Evolutionary conservation across 2,888 invertebrate genomes (phyloP).

Genomic region (Dascillus cervinus): DNA sequence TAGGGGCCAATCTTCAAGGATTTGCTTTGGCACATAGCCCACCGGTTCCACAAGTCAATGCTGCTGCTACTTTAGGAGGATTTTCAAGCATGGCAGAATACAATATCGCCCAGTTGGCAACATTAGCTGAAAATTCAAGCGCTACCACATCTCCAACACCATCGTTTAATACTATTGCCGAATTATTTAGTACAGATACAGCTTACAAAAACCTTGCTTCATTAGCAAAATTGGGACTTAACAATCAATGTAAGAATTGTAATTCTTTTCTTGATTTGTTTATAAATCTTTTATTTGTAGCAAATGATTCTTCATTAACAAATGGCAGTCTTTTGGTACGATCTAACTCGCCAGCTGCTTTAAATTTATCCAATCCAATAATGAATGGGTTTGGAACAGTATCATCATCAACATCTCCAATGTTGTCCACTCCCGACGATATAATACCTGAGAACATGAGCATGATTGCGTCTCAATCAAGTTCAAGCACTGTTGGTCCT

Average conservation of each 20-base stretch:
- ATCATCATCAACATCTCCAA: conserved; percentile 56
- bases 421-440: conserved; percentile 45
- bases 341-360: conserved; percentile 53
- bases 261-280: background rate
- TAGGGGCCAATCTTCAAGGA: conserved; percentile 37
- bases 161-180: conserved; percentile 68
- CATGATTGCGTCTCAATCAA: conserved; percentile 45
- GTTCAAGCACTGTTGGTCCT: conserved; percentile 28
- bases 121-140: conserved; percentile 62
- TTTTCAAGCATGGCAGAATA: conserved; percentile 76
- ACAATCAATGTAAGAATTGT: conserved; percentile 49
- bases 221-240: conserved; percentile 75
- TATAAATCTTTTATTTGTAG: too few species aligned
- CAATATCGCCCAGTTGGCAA: conserved; percentile 76
- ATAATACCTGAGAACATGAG: conserved; percentile 46
- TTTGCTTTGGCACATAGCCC: conserved; percentile 24
- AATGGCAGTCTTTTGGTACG: conserved; percentile 46
- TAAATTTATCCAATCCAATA: conserved; percentile 43
- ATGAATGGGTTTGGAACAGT: conserved; percentile 52
- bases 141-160: conserved; percentile 44
- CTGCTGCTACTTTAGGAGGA: conserved; percentile 42
- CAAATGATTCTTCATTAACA: conserved; percentile 1
- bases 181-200: conserved; percentile 69
- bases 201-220: conserved; percentile 86
- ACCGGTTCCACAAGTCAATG: conserved; percentile 31